phyloP scores from a whole-genome alignment of 53 echinoderm and acorn worm genomes.

The Patiria pectinifera region DNA sequence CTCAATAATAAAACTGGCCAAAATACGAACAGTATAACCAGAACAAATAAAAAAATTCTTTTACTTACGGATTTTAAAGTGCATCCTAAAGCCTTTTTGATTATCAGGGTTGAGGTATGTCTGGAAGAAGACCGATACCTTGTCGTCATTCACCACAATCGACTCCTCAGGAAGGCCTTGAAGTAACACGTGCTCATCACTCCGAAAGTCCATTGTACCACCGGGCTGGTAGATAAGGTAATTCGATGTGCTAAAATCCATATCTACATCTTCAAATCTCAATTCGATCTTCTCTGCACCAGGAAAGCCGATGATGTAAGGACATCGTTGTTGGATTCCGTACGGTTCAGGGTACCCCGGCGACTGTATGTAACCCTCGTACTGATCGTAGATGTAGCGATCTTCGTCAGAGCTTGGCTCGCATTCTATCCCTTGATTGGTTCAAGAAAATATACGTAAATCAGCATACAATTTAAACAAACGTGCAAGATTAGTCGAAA shows the following conservation, averaged over 20 bases:
- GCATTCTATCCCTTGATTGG: background rate
- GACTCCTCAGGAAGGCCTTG: no score
- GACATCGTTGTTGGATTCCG: background rate
- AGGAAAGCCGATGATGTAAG: background rate
- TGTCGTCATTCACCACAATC: background rate
- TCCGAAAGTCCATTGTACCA: no score
- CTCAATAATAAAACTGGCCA: no score
- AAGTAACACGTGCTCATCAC: no score
- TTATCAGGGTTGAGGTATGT: background rate
- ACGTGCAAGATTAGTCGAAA: no score
- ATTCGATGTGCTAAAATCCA: background rate
- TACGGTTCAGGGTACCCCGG: background rate
- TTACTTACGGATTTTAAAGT: background rate
- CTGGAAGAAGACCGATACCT: background rate
- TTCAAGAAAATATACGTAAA: background rate
- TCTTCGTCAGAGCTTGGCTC: background rate
- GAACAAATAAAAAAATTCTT: no score
- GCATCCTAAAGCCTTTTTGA: background rate
- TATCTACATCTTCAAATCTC: background rate
- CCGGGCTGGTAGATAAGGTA: background rate
- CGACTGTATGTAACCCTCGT: no score
- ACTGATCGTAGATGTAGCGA: no score
- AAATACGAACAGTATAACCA: no score
- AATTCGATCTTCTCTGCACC: background rate
- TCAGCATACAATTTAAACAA: no score